Percentiles rank a stretch among this genome's conserved stretches.
Evolutionary conservation across 2,113 vertebrate species (phyloP).

Genomic region (Taurulus bubalis): DNA sequence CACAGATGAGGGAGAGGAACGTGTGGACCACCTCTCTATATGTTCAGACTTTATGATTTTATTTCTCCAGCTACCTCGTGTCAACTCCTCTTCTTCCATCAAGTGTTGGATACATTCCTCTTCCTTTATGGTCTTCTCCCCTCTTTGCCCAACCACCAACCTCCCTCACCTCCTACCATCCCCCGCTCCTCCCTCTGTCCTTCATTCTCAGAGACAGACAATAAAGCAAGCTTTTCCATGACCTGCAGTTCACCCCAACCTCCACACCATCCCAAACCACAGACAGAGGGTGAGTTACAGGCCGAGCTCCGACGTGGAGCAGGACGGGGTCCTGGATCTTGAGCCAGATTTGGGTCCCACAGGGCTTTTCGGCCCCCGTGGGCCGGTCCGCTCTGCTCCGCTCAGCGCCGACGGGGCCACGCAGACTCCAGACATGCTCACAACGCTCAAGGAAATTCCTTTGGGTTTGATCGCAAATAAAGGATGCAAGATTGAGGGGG

Average conservation of each 20-base stretch:
- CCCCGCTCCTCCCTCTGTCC: conserved; percentile 51
- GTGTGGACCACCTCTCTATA: conserved; percentile 20
- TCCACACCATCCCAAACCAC: conserved; percentile 71
- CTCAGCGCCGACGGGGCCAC: conserved; percentile 57
- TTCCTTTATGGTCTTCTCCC: neutral
- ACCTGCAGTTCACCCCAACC: conserved; percentile 81
- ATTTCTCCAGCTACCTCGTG: neutral
- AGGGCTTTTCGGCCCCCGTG: conserved; percentile 38
- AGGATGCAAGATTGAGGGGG: conserved; percentile 3
- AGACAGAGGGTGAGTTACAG: conserved; percentile 76
- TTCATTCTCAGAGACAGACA: conserved; percentile 70
- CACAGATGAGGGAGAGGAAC: conserved; percentile 30
- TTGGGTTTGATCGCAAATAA: conserved; percentile 30
- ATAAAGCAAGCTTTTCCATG: conserved; percentile 74
- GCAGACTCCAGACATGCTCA: conserved; percentile 60
- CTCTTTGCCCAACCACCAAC: conserved; percentile 28
- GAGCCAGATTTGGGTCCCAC: conserved; percentile 59
- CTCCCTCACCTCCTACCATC: conserved; percentile 38
- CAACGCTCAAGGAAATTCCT: conserved; percentile 61
- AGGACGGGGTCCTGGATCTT: conserved; percentile 31
- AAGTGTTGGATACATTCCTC: conserved; percentile 28
- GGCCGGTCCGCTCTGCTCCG: conserved; percentile 28
- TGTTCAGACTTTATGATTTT: conserved; percentile 3
- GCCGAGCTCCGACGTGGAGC: conserved; percentile 51
- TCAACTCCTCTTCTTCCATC: conserved; percentile 15